Evolutionary conservation across 2,888 invertebrate species (phyloP), one percentile per base, ranked within the genome.

Genomic region (Hirudinaria manillensis): DNA sequence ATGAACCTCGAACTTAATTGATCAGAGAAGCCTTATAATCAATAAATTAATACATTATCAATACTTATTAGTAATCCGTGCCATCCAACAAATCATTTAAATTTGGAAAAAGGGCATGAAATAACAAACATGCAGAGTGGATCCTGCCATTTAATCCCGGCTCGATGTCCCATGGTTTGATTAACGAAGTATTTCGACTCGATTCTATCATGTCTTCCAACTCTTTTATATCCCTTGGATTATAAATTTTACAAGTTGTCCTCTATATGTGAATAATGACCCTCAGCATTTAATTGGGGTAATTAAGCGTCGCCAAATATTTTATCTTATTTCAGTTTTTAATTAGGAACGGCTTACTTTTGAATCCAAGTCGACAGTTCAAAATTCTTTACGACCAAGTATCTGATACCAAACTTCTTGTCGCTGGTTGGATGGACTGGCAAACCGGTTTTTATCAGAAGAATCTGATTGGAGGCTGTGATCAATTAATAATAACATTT

Each of bases 331-430:
- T 45, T 45, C 45, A 45, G 45, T 36, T 36, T 36, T 36, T 16
- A 45, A 45, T 45, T 16, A 45, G 45, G 10, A n/a, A n/a, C 27
- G 24, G n/a, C 1, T 61, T 21, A 61, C 61, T 61, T 61, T 61
- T 61, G 24, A 61, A 61, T 61, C 61, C 61, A 61, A 27, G 61
- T 29, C 29, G 61, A 24, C 2, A 61, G 24, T 61, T 61, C 61
- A 61, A 61, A 61, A 19, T 61, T 61, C 61, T 61, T 61, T 7
- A 61, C 61, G 61, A 61, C 61, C 61, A 61, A n/a, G 24, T 61
- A 61, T 24, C 19, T 61, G 2, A 61, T 61, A 7, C 61, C 61
- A 10, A 61, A 61, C 29, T 61, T 61, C 61, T 61, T 61, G 10
- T 61, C 61, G 61, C 61, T 27, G 29, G 61, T 2, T 16, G 61